Evolutionary conservation across 2,888 invertebrate genomes (phyloP), one percentile per base, ranked within the genome.

Genomic region (Platycheirus rosarum): DNA sequence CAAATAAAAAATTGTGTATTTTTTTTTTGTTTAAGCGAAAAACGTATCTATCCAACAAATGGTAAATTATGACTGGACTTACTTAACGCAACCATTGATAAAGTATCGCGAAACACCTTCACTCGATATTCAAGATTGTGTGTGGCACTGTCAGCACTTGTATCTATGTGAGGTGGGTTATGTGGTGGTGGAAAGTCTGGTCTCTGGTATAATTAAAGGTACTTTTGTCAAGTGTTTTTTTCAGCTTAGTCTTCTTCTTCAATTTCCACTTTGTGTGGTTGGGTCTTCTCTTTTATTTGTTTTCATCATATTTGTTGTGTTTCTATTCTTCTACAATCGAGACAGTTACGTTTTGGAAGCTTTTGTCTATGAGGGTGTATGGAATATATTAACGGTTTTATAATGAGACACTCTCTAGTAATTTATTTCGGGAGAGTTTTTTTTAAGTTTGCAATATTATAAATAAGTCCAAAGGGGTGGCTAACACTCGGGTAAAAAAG

Each of bases 11-110:
- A n/a, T n/a, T 32, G n/a, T 11, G 20, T 46, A 8, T 26, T 49
- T 29, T 57, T 57, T 40, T 57, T 57, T 57, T 42, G 18, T 48
- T 48, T 11, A 44, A 66, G 26, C 40, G 66, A 42, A 48, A 70
- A 76, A 70, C 80, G 80, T 80, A 48, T 66, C 77, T 66, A 68
- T 73, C 77, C 66, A 73, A 73, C 82, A 73, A 77, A 77, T 71
- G 68, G 63, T 82, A 82, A 57, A 37, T 71, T 73, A 73, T 82
- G 77, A 82, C 82, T 60, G 60, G 60, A 60, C 60, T 60, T 68
- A 73, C 66, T 76, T 73, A 57, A 42, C 55, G 35, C 26, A 49
- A 62, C 49, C 77, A 55, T 62, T 77, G 77, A 82, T 82, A 82
- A 55, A 77, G 71, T 82, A 82, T 62, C 44, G 77, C 48, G 68